These are phyloP conservation scores for Carcina quercana DNA, from an alignment of 2,888 invertebrate genomes.

Conservation along the genomic window DNA sequence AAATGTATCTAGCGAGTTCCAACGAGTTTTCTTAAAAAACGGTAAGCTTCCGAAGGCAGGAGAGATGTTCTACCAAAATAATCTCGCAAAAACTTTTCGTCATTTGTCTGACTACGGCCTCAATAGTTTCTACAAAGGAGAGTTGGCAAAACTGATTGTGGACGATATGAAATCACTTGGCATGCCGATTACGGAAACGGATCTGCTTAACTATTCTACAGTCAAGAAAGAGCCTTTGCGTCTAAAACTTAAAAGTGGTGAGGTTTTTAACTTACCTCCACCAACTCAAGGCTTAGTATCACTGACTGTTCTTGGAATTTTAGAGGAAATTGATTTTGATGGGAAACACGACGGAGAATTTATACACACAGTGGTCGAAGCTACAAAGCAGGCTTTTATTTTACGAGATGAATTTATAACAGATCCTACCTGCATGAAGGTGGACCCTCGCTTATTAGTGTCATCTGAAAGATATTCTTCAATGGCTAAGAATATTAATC, in stretches of 20 bases:
- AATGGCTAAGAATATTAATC: slow-evolving; percentile 40
- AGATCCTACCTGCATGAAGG: slow-evolving; percentile 49
- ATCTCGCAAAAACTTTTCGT: slow-evolving; percentile 44
- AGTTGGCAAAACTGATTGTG: slow-evolving; percentile 43
- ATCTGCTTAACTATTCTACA: slow-evolving; percentile 45
- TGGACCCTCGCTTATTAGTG: slow-evolving; percentile 39
- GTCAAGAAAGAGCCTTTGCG: slow-evolving; percentile 44
- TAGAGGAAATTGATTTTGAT: slow-evolving; percentile 47
- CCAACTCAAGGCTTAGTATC: slow-evolving; percentile 64
- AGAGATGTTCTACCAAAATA: slow-evolving; percentile 41
- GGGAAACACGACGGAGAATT: slow-evolving; percentile 50
- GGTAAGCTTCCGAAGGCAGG: slow-evolving; percentile 38
- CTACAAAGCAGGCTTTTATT: slow-evolving; percentile 45
- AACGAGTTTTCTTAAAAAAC: slow-evolving; percentile 33
- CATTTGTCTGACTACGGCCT: slow-evolving; percentile 43
- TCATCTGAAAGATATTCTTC: slow-evolving; percentile 29
- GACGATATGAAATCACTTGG: slow-evolving; percentile 45
- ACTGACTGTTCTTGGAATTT: slow-evolving; percentile 45
- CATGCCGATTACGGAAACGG: slow-evolving; percentile 49
- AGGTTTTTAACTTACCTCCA: slow-evolving; percentile 52
- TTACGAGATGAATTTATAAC: slow-evolving; percentile 46
- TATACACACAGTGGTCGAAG: slow-evolving; percentile 54
- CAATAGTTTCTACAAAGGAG: slow-evolving; percentile 51
- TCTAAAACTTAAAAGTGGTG: slow-evolving; percentile 42
- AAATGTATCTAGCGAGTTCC: slow-evolving; percentile 25